Evolutionary conservation across 2,888 invertebrate species (phyloP).

Genomic region (Netelia virgata): DNA sequence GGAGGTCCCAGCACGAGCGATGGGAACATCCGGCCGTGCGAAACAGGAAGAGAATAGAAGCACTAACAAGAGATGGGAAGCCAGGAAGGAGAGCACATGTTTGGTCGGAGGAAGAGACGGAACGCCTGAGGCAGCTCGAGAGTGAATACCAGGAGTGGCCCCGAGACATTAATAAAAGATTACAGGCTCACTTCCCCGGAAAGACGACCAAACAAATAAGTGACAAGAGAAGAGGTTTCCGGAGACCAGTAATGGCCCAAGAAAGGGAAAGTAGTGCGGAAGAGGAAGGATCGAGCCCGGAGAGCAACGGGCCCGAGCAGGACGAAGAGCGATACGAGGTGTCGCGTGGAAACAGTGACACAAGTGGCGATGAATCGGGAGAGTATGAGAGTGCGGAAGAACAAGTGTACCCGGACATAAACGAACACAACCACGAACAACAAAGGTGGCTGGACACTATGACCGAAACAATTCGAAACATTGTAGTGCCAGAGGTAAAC

Average conservation of each 20-base stretch:
- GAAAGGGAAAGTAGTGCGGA: not conserved
- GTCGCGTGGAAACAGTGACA: too few relatives aligned
- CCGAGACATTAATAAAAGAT: too few relatives aligned
- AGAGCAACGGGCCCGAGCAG: too few relatives aligned
- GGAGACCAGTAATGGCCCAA: constrained; percentile 27
- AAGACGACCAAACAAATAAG: constrained; percentile 13
- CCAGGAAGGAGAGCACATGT: constrained; percentile 69
- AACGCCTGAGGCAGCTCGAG: not conserved
- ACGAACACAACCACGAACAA: too few relatives aligned
- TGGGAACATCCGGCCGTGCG: constrained; percentile 35
- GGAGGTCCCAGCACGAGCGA: constrained; percentile 53
- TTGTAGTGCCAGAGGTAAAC: too few relatives aligned
- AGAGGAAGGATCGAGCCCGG: too few relatives aligned
- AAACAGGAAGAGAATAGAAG: constrained; percentile 30
- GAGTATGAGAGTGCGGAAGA: too few relatives aligned
- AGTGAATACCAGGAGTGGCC: not conserved
- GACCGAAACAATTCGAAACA: too few relatives aligned
- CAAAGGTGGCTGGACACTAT: too few relatives aligned
- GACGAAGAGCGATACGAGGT: too few relatives aligned
- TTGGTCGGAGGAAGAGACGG: constrained; percentile 40
- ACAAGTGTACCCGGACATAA: too few relatives aligned
- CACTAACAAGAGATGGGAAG: not conserved
- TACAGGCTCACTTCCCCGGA: not conserved
- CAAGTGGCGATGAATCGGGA: too few relatives aligned
- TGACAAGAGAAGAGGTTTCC: constrained; percentile 11